A percentile compares a stretch with the other conserved stretches of the same genome.
Evolutionary conservation across 2,888 invertebrate species (phyloP).

Genomic region (Heteromyza rotundicornis): DNA sequence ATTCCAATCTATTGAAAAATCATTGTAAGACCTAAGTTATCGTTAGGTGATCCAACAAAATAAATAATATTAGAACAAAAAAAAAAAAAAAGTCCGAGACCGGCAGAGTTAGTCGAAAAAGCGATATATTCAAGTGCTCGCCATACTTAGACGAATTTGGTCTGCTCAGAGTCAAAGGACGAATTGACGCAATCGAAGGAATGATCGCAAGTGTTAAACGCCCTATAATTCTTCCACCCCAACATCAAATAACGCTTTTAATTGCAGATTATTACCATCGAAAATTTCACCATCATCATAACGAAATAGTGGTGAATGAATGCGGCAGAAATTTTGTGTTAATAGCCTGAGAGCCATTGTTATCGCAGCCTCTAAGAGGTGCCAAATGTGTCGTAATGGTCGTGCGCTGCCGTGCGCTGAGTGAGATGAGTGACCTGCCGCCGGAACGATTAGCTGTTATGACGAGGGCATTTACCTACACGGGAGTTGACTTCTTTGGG

Average conservation of each 20-base stretch:
- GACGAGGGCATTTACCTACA: conserved; percentile 20
- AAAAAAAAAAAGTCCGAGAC: no score
- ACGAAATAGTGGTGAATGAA: conserved; percentile 17
- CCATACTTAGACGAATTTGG: conserved; percentile 19
- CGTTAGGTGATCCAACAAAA: no score
- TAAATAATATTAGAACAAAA: no score
- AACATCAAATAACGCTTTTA: conserved; percentile 9
- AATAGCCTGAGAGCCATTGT: conserved; percentile 4
- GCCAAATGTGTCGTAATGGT: conserved; percentile 17
- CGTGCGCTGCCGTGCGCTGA: conserved; percentile 11
- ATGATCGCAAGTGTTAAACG: conserved; percentile 10
- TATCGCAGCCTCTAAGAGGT: conserved; percentile 5
- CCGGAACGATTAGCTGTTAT: conserved; percentile 16
- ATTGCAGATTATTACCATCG: conserved; percentile 20
- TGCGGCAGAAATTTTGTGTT: conserved; percentile 7
- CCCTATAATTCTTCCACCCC: conserved; percentile 23
- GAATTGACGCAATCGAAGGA: conserved; percentile 2
- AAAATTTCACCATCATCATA: conserved; percentile 20
- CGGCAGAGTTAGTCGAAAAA: no score
- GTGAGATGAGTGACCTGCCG: conserved; percentile 13
- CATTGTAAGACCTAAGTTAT: no score
- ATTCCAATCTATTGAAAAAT: no score
- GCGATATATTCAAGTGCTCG: no score
- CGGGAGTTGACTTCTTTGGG: conserved; percentile 27
- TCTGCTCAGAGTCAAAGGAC: conserved; percentile 15